Conservation (phyloP, 2,797 vertebrate species). For the Protonibea diacanthus region DNA sequence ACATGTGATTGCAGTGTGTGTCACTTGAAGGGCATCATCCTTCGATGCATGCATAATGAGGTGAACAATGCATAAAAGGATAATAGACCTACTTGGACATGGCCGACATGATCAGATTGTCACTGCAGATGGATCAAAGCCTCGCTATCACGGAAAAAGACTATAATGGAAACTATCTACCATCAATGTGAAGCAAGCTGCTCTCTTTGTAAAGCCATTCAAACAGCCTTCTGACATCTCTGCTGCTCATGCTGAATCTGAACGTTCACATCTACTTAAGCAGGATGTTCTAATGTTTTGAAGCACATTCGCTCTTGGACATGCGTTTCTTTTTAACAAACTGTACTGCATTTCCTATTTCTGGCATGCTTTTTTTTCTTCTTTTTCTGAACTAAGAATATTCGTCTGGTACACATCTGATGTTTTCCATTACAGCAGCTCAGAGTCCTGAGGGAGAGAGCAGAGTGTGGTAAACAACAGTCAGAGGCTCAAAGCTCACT, state of each 20-base stretch:
- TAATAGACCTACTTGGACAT: constrained; percentile 45
- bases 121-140: constrained; percentile 50
- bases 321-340: constrained; percentile 31
- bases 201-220: constrained; percentile 29
- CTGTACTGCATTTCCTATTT: constrained; percentile 38
- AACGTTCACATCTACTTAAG: constrained; percentile 51
- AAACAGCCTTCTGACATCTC: constrained; percentile 31
- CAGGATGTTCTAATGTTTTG: constrained; percentile 25
- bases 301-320: constrained; percentile 32
- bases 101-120: constrained; percentile 53
- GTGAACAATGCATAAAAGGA: constrained; percentile 31
- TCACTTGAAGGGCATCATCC: constrained; percentile 61
- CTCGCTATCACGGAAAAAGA: constrained; percentile 14
- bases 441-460: constrained; percentile 70
- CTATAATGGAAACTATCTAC: constrained; percentile 28
- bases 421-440: constrained; percentile 77
- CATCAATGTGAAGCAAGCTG: constrained; percentile 32
- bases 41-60: constrained; percentile 60
- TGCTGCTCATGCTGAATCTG: constrained; percentile 39
- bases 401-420: constrained; percentile 68
- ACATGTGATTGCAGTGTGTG: constrained; percentile 44
- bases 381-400: constrained; percentile 39
- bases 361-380: background rate
- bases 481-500: constrained; percentile 68
- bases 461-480: constrained; percentile 81